These are phyloP conservation scores for Agonopterix arenella DNA, from an alignment of 2,888 invertebrate species.

Conservation along the genomic window DNA sequence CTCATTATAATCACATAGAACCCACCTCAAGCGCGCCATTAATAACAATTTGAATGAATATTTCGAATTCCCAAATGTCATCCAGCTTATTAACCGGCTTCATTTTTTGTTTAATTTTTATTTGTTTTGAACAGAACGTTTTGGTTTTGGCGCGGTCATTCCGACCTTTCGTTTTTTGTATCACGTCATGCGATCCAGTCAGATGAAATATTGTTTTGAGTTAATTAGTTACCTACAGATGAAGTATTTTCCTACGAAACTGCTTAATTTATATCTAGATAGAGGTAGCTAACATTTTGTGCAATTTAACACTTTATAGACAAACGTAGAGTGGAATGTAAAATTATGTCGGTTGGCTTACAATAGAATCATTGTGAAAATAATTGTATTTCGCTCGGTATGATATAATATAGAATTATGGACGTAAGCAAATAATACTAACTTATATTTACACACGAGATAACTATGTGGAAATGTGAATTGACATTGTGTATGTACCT, in stretches of 20 bases:
- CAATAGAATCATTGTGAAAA: no score
- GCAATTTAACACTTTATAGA: no score
- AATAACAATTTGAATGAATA: conserved; percentile 70
- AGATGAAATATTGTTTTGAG: conserved; percentile 73
- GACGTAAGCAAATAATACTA: no score
- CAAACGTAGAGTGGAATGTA: no score
- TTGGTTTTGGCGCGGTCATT: conserved; percentile 74
- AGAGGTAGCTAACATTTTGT: not conserved
- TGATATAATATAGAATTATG: no score
- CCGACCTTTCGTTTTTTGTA: conserved; percentile 69
- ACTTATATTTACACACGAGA: no score
- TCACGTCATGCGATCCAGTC: conserved; percentile 60
- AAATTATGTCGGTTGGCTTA: no score
- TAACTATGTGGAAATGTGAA: no score
- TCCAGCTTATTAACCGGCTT: conserved; percentile 74
- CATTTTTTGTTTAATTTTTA: conserved; percentile 70
- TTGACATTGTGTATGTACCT: no score
- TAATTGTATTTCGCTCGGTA: no score
- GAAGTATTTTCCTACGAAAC: conserved; percentile 22
- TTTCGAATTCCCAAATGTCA: conserved; percentile 76
- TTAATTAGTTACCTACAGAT: conserved; percentile 65
- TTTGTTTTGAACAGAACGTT: conserved; percentile 68
- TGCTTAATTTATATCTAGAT: not conserved
- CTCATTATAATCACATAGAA: conserved; percentile 58
- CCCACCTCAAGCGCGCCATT: conserved; percentile 64